Percentiles rank a stretch among this genome's conserved stretches.
Evolutionary conservation across 2,888 invertebrate genomes (phyloP).

Genomic region (Brachyptera risi): DNA sequence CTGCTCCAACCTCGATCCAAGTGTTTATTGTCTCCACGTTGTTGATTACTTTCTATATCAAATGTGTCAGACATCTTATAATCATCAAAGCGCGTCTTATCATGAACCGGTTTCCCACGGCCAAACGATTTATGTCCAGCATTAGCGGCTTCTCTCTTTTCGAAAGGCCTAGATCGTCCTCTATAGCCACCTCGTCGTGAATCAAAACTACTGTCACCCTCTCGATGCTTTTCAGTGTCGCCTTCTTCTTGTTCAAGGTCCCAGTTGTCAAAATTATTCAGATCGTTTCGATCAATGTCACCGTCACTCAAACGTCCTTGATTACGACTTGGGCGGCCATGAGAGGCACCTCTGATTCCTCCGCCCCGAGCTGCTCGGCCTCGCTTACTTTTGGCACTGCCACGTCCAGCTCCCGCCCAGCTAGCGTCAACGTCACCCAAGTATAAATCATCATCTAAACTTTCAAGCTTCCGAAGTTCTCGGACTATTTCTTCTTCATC

Average conservation of each 20-base stretch:
- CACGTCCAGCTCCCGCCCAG: background rate
- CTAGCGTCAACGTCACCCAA: slow-evolving; percentile 25
- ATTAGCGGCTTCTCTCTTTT: background rate
- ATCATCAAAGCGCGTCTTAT: background rate
- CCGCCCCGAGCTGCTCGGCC: background rate
- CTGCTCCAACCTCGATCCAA: slow-evolving; percentile 4
- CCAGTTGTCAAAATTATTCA: slow-evolving; percentile 23
- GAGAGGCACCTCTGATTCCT: background rate
- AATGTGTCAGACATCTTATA: slow-evolving; percentile 16
- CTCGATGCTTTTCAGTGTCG: slow-evolving; percentile 9
- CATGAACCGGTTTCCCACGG: background rate
- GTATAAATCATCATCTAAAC: slow-evolving; percentile 24
- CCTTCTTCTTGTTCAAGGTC: slow-evolving; percentile 12
- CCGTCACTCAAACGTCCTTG: no score
- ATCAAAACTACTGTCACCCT: background rate
- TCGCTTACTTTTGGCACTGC: background rate
- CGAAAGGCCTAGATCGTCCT: background rate
- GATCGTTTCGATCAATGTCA: slow-evolving; percentile 1
- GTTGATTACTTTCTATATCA: slow-evolving; percentile 25
- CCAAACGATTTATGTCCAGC: slow-evolving; percentile 1
- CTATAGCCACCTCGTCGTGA: background rate
- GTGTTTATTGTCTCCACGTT: slow-evolving; percentile 1
- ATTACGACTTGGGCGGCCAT: background rate
- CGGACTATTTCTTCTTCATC: slow-evolving; percentile 24
- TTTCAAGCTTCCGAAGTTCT: slow-evolving; percentile 21